A percentile compares a stretch with the other conserved stretches of the same genome.
Conservation (phyloP, 2,888 invertebrate species). For the Fragum whitleyi region DNA sequence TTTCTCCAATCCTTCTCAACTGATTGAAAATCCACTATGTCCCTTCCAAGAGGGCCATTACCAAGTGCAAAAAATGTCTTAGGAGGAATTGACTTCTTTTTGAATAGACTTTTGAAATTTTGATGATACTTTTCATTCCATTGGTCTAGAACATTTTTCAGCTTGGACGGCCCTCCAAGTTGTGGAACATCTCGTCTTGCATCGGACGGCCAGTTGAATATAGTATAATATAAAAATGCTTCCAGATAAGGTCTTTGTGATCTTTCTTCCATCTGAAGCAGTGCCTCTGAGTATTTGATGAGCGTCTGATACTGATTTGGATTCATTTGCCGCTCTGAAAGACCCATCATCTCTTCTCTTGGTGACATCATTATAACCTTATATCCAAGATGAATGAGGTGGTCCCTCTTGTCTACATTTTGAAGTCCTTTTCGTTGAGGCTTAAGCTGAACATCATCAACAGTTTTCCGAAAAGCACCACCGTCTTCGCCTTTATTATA, state of each 20-base stretch:
- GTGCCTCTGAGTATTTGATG: background rate
- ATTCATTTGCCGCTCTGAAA: background rate
- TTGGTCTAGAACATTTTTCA: conserved; percentile 7
- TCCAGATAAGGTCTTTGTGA: conserved; percentile 32
- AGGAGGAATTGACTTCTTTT: conserved; percentile 4
- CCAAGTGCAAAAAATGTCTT: conserved; percentile 50
- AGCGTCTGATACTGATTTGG: background rate
- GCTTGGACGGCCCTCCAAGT: background rate
- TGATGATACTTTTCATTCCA: conserved; percentile 39
- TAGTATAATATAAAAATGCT: conserved; percentile 39
- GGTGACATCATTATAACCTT: conserved; percentile 26
- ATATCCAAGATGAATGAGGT: conserved; percentile 37
- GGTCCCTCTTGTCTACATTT: conserved; percentile 31
- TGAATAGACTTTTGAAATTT: conserved; percentile 12
- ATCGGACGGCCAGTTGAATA: conserved; percentile 46
- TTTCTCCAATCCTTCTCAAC: conserved; percentile 35
- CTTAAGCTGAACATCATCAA: conserved; percentile 8
- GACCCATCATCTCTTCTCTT: background rate
- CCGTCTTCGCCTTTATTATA: conserved; percentile 6
- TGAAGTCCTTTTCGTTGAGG: background rate
- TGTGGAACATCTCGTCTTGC: conserved; percentile 5
- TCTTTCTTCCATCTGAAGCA: background rate
- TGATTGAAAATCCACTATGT: conserved; percentile 45
- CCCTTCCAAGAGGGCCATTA: conserved; percentile 38
- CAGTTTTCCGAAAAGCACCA: conserved; percentile 12